Conservation (phyloP, 2,888 invertebrate species). For the Sesamia inferens region DNA sequence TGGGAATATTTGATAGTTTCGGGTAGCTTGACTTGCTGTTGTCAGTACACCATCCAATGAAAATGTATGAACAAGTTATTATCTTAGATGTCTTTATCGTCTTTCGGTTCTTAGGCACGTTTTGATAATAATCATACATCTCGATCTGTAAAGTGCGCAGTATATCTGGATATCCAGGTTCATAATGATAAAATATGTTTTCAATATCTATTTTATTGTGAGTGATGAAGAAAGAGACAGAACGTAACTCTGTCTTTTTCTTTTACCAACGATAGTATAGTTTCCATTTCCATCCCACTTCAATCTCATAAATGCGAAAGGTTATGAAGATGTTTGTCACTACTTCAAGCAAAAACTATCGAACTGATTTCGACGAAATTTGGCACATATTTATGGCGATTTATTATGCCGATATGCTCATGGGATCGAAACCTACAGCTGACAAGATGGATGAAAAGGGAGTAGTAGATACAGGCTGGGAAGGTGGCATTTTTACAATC, state of each 20-base stretch:
- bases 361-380: no score
- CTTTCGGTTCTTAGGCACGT: conserved; percentile 71
- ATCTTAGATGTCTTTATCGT: conserved; percentile 78
- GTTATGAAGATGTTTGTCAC: no score
- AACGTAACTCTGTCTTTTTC: conserved; percentile 86
- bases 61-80: conserved; percentile 79
- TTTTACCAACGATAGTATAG: conserved; percentile 84
- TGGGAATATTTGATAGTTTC: no score
- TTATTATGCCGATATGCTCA: no score
- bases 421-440: conserved; percentile 40
- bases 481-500: conserved; percentile 80
- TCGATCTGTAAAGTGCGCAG: conserved; percentile 80
- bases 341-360: conserved; percentile 60
- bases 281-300: conserved; percentile 70
- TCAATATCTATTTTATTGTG: no score
- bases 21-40: no score
- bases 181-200: conserved; percentile 80
- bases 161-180: conserved; percentile 82
- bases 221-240: conserved; percentile 84
- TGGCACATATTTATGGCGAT: no score
- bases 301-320: no score
- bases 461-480: conserved; percentile 79
- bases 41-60: conserved; percentile 80
- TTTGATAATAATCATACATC: conserved; percentile 81
- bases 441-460: conserved; percentile 79